Evolutionary conservation across 1,140 invertebrate genomes (phyloP), one percentile per base, ranked within the genome.

Genomic region (Hycleus phaleratus): DNA sequence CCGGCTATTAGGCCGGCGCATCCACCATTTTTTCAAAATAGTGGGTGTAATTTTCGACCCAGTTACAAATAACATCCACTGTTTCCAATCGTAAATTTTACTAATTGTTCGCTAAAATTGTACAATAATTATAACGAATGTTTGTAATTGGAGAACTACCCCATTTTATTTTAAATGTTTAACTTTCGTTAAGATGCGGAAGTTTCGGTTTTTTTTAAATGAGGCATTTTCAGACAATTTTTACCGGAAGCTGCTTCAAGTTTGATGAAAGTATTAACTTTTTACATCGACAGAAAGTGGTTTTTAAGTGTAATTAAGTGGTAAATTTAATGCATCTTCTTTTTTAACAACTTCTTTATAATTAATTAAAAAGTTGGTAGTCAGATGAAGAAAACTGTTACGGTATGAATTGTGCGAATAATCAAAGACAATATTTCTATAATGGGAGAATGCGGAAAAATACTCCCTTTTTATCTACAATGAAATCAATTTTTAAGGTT

Each of bases 281-380:
- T 56, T 56, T 56, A 44, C 54, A 56, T 56, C 46, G 54, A 49
- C 54, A 48, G 18, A 38, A 46, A 47, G 54, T 43, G 54, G 46
- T 56, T 56, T 56, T 56, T 56, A 56, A 56, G 54, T 56, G 54
- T 40, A 56, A 49, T 56, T 56, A 56, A 56, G 45, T 49, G 46
- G 54, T 56, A 49, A 56, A 56, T 56, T 56, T 56, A 49, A 56
- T 49, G 46, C 46, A 56, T 46, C 53, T 52, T 32, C 49, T 9
- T 40, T 26, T 43, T 45, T 53, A 46, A 46, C 42, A 43, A 25
- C 26, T 46, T 42, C 32, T 53, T 12, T 25, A 11, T 44, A 53
- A 53, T 53, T 53, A 45, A 46, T 53, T 46, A 46, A 18, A 26
- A 43, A 48, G 38, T 38, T 39, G 38, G 26, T 39, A 47, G 11